Base-by-base conservation (phyloP, 1,140 invertebrate genomes). In the Contarinia nasturtii region DNA sequence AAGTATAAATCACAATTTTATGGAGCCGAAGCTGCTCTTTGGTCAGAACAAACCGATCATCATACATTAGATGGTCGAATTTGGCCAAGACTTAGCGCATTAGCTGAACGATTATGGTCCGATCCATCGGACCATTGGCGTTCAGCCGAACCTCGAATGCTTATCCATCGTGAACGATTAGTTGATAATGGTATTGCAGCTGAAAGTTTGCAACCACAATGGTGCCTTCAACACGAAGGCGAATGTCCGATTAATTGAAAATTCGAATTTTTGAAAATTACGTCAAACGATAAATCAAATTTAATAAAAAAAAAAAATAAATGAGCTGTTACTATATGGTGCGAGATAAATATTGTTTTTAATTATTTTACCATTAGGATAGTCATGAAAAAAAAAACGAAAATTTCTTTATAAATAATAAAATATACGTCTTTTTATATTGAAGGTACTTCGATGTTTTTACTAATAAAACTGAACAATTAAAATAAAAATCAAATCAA, bases 21-120 rank as follows among this genome's bases (percentile, higher is more conserved):
- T 66, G 86, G 86, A 15, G 75, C 73, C 0, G 83, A 86, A 59
- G 82, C 79, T 2, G 71, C 83, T 5, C 64, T 89, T 46, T 90
- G 85, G 84, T 76, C 80, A 0, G 85, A 88, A 60, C 82, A 87
- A 61, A 72, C 72, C 1, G 81, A 85, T 57, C 68, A 73, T 42
- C 55, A 67, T 0, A 69, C 75, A 1, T 55, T 79, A 19, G 81
- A 85, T 57, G 67, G 66, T 17, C 72, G 80, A 48, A 63, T 86
- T 45, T 88, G 83, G 84, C 85, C 85, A 2, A 67, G 84, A 49
- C 73, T 77, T 1, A 79, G 83, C 37, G 85, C 85, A 1, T 58
- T 88, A 19, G 85, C 80, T 1, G 86, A 90, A 67, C 67, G 82
- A 7, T 65, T 87, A 1, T 90, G 85, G 85, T 66, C 75, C 2